These are phyloP conservation scores for Corythoichthys haematopterus DNA, from an alignment of 2,113 vertebrate genomes.

Conservation along the genomic window DNA sequence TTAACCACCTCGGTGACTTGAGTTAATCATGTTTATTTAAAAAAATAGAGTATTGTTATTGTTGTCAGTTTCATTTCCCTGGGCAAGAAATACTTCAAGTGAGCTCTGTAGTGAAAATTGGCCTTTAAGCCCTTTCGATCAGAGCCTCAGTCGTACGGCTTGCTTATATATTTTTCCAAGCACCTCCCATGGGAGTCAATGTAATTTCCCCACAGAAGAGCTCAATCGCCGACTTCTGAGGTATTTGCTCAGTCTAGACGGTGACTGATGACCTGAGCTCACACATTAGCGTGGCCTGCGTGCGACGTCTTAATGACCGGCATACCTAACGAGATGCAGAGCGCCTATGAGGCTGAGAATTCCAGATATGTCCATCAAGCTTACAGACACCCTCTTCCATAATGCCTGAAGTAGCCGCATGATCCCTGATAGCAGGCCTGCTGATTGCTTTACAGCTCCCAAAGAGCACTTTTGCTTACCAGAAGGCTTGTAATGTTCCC, in stretches of 20 bases:
- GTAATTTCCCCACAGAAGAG: slow-evolving; percentile 10
- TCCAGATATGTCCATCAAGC: slow-evolving; percentile 25
- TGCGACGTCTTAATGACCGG: slow-evolving; percentile 12
- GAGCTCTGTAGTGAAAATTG: no score
- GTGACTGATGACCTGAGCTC: slow-evolving; percentile 14
- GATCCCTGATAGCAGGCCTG: slow-evolving; percentile 5
- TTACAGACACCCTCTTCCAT: background rate
- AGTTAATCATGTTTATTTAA: no score
- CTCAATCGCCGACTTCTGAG: slow-evolving; percentile 6
- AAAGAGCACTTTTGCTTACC: background rate
- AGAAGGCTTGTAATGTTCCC: background rate
- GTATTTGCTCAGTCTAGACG: slow-evolving; percentile 22
- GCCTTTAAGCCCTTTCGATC: background rate
- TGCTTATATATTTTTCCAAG: slow-evolving; percentile 3
- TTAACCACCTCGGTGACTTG: no score
- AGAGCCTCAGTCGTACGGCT: background rate
- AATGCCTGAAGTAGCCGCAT: background rate
- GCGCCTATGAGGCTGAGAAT: slow-evolving; percentile 10
- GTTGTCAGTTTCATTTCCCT: no score
- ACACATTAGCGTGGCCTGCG: background rate
- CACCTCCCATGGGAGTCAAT: slow-evolving; percentile 2
- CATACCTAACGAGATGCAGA: slow-evolving; percentile 29
- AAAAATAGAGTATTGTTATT: no score
- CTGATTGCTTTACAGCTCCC: slow-evolving; percentile 7
- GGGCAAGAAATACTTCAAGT: no score